These are phyloP conservation scores for Setipinna tenuifilis DNA, from an alignment of 2,797 vertebrate genomes.

Conservation along the genomic window DNA sequence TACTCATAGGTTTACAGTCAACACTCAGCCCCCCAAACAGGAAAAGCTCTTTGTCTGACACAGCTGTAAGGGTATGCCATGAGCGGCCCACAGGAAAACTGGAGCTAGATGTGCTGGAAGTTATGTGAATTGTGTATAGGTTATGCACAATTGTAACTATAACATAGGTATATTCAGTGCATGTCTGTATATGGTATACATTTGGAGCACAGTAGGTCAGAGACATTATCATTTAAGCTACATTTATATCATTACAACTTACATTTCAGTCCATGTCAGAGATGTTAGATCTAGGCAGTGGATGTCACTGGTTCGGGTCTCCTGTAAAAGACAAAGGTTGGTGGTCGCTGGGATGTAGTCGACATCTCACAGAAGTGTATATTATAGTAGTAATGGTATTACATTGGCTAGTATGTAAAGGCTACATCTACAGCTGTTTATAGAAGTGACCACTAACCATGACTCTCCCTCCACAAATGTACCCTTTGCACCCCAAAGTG, in stretches of 20 bases:
- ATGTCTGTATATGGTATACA: neutral
- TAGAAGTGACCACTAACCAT: slow-evolving; percentile 77
- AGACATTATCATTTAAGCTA: neutral
- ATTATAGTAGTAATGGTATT: neutral
- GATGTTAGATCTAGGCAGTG: slow-evolving; percentile 88
- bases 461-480: slow-evolving; percentile 90
- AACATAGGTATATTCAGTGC: too few species aligned
- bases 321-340: slow-evolving; percentile 70
- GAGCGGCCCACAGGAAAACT: slow-evolving; percentile 84
- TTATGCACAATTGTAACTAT: neutral
- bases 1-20: slow-evolving; percentile 92
- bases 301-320: slow-evolving; percentile 90
- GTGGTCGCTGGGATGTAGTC: neutral
- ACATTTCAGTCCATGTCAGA: slow-evolving; percentile 95
- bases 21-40: slow-evolving; percentile 92
- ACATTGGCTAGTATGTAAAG: neutral
- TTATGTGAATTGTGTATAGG: neutral
- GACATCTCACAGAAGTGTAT: neutral
- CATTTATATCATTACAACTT: slow-evolving; percentile 52
- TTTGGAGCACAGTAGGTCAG: neutral
- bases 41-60: slow-evolving; percentile 85
- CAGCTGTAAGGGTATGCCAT: slow-evolving; percentile 89
- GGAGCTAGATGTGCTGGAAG: slow-evolving; percentile 64
- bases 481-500: slow-evolving; percentile 83
- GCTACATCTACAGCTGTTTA: neutral